Evolutionary conservation across 1,140 invertebrate genomes (phyloP).

Genomic region (Armadillidium nasatum): DNA sequence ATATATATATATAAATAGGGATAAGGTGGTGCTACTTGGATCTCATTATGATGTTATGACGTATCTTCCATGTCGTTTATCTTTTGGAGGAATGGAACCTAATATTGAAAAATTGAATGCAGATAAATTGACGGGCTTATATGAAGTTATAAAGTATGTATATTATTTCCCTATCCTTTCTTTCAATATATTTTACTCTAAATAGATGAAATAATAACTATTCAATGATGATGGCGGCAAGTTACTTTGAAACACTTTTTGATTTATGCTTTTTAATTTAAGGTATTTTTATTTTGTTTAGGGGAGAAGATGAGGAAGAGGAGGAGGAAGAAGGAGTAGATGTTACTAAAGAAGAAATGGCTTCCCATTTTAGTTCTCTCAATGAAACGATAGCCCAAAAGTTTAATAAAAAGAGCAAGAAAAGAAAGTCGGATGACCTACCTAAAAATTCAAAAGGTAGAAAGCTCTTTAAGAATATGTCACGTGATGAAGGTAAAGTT

Average conservation of each 20-base stretch:
- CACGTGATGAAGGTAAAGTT: too few species aligned
- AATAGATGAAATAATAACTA: too few species aligned
- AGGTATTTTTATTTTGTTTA: background rate
- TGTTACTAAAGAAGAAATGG: constrained; percentile 4
- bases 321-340: background rate
- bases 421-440: background rate
- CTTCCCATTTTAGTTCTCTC: background rate
- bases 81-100: constrained; percentile 39
- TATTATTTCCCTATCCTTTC: background rate
- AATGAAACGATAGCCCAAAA: background rate
- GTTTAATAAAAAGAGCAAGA: background rate
- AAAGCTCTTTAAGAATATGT: background rate
- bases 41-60: constrained; percentile 38
- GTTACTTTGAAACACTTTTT: too few species aligned
- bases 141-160: constrained; percentile 34
- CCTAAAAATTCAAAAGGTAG: background rate
- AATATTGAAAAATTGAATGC: constrained; percentile 40
- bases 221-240: too few species aligned
- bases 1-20: background rate
- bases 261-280: too few species aligned
- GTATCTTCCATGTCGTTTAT: constrained; percentile 38
- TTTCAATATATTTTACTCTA: too few species aligned
- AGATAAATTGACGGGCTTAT: constrained; percentile 35
- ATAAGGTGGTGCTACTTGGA: background rate
- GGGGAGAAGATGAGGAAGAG: background rate